These are phyloP conservation scores for Phaethornis superciliosus DNA, from an alignment of 2,113 vertebrate species.

Conservation along the genomic window DNA sequence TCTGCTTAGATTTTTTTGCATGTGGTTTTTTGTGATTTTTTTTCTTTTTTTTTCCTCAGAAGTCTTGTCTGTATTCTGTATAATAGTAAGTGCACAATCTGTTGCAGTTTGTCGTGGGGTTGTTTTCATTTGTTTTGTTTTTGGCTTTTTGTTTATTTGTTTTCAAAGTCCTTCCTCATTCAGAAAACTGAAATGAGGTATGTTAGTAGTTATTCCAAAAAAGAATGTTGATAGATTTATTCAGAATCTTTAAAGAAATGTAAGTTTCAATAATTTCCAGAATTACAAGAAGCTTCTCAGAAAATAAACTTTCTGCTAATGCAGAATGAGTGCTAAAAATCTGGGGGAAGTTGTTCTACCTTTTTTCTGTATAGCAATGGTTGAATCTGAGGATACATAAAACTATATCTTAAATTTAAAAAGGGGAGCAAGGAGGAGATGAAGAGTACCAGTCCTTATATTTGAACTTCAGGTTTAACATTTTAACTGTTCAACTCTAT, in stretches of 20 bases:
- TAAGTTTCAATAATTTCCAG: background rate
- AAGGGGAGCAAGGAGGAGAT: background rate
- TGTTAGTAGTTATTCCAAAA: background rate
- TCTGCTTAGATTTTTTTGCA: background rate
- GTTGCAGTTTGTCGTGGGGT: accelerated
- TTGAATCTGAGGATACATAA: background rate
- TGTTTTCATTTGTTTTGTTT: background rate
- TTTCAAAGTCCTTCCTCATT: background rate
- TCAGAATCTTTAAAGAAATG: background rate
- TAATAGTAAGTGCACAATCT: background rate
- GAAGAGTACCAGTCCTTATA: background rate
- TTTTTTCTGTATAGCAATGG: background rate
- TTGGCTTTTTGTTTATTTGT: background rate
- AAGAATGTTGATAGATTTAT: background rate
- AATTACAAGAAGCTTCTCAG: background rate
- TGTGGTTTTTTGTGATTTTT: background rate
- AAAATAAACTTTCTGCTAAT: background rate
- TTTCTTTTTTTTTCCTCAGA: background rate
- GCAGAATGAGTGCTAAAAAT: background rate
- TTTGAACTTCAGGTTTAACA: background rate
- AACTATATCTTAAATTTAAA: background rate
- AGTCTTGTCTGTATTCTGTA: background rate
- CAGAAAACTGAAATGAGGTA: background rate
- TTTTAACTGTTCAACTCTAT: background rate
- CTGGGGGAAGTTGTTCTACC: background rate